A percentile compares a stretch with the other conserved stretches of the same genome.
Conservation (phyloP, 2,797 vertebrate genomes). For the Podarcis siculus region DNA sequence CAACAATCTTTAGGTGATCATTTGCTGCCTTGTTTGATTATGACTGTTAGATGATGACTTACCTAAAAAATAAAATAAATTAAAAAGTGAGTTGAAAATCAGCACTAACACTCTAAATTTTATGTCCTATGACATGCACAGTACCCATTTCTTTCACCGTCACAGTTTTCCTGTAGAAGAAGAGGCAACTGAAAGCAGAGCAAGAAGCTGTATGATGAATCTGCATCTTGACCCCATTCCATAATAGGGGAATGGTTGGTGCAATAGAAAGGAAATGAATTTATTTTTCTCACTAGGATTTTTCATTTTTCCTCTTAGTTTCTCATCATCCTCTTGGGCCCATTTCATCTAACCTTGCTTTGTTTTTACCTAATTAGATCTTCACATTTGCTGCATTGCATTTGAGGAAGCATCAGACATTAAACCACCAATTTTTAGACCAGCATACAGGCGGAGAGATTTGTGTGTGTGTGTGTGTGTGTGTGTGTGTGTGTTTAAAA, state of each 20-base stretch:
- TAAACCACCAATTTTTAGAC: slow-evolving; percentile 9
- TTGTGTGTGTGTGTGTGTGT: background rate
- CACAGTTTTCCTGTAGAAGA: background rate
- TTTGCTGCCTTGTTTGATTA: background rate
- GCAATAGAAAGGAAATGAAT: background rate
- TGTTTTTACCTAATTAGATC: slow-evolving; percentile 31
- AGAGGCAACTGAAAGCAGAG: background rate
- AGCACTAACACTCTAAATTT: too few relatives aligned
- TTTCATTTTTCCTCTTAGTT: slow-evolving; percentile 19
- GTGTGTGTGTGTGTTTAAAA: background rate
- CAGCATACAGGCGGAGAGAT: background rate
- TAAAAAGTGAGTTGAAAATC: too few relatives aligned
- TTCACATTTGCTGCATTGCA: slow-evolving; percentile 21
- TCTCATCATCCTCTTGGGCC: slow-evolving; percentile 21
- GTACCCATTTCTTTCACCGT: too few relatives aligned
- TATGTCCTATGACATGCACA: too few relatives aligned
- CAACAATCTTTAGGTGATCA: background rate
- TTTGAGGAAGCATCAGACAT: slow-evolving; percentile 4
- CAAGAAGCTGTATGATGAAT: background rate
- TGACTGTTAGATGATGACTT: slow-evolving; percentile 49
- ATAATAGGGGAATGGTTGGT: background rate
- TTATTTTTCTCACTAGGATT: background rate
- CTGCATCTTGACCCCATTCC: background rate
- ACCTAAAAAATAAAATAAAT: too few relatives aligned
- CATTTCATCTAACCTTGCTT: background rate